Percentiles rank a stretch among this genome's conserved stretches.
These are phyloP conservation scores for Lepisosteus oculatus DNA, from an alignment of 2,113 vertebrate genomes.

Conservation along the genomic window DNA sequence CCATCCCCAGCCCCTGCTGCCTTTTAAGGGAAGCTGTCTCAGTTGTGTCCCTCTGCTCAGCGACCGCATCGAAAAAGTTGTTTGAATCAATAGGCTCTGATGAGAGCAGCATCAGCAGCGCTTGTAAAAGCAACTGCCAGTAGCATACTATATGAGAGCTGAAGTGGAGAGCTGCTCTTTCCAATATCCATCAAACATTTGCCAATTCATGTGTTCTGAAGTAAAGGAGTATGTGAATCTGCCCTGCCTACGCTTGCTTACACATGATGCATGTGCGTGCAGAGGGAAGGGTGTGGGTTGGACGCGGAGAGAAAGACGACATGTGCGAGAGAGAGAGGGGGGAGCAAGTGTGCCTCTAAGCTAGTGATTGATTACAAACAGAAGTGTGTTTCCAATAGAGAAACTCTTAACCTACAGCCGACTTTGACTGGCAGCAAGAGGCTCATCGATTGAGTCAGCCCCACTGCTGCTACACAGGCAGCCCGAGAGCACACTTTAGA, in stretches of 20 bases:
- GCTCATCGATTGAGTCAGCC: slow-evolving; percentile 22
- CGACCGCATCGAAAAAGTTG: slow-evolving; percentile 26
- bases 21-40: slow-evolving; percentile 8
- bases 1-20: slow-evolving; percentile 13
- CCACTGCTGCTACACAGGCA: neutral
- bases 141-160: slow-evolving; percentile 15
- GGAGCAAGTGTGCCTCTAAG: slow-evolving; percentile 21
- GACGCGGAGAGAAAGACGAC: neutral
- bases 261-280: neutral
- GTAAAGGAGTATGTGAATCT: slow-evolving; percentile 7
- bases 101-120: slow-evolving; percentile 29
- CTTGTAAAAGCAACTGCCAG: slow-evolving; percentile 10
- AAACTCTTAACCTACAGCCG: slow-evolving; percentile 34
- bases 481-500: neutral
- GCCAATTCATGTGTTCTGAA: slow-evolving; percentile 27
- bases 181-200: slow-evolving; percentile 43
- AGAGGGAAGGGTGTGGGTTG: neutral
- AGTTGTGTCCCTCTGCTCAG: slow-evolving; percentile 13
- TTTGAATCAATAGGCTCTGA: slow-evolving; percentile 40
- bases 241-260: neutral
- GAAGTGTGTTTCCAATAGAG: slow-evolving; percentile 50
- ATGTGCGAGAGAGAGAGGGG: neutral
- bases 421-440: slow-evolving; percentile 37
- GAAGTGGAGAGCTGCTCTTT: slow-evolving; percentile 24
- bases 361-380: slow-evolving; percentile 45